phyloP scores from a whole-genome alignment of 2,797 vertebrate genomes.

The Acropternis orthonyx region DNA sequence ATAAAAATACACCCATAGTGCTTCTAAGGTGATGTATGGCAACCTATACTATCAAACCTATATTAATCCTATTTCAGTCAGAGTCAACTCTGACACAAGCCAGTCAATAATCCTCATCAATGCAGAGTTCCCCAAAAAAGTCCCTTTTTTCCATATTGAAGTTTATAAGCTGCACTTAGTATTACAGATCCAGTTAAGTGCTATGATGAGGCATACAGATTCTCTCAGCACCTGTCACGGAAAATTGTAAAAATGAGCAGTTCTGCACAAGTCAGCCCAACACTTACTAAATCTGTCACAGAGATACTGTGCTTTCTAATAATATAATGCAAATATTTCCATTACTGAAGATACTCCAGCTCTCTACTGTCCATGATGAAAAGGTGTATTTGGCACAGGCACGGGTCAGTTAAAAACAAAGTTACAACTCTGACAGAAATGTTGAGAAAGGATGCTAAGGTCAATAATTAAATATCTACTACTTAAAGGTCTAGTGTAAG shows the following conservation, averaged over 20 bases:
- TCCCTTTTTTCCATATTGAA: background rate
- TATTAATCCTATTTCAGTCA: background rate
- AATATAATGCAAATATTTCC: background rate
- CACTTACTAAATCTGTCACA: background rate
- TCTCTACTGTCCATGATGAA: background rate
- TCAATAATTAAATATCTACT: background rate
- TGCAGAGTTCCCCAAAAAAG: background rate
- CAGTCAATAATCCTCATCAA: background rate
- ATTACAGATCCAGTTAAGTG: background rate
- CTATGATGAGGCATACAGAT: background rate
- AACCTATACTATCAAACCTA: background rate
- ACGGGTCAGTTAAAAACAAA: background rate
- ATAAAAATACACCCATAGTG: background rate
- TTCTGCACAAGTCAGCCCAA: background rate
- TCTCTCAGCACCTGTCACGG: background rate
- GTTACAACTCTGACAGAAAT: background rate
- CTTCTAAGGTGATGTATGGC: fast-evolving
- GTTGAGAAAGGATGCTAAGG: background rate
- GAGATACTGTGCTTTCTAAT: background rate
- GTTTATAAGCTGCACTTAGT: background rate
- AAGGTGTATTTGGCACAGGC: background rate
- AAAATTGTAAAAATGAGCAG: background rate
- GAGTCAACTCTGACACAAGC: background rate
- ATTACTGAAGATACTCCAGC: background rate
- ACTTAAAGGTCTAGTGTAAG: background rate